Base-by-base conservation (phyloP, 2,888 invertebrate species). In the Torymus auratus region DNA sequence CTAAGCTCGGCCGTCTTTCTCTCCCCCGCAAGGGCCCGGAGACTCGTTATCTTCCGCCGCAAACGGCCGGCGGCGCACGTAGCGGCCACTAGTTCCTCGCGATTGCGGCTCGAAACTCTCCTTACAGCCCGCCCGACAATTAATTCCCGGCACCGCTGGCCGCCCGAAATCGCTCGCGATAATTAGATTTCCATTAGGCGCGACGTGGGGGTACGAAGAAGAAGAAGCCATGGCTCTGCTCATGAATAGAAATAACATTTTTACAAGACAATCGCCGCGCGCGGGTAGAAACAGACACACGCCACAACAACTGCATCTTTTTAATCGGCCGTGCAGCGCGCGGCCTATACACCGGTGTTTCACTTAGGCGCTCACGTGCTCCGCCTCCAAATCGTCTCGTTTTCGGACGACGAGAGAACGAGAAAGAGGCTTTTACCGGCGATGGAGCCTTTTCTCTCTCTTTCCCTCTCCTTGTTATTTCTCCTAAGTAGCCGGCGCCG, bases 201-300 rank as follows among this genome's bases (percentile, higher is more conserved):
- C 11, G 53, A 28, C n/a, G 20, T 2, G 72, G 53, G 13, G 14
- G 55, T n/a, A 15, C 7, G 5, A 50, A n/a, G 1, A 52, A 20
- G 12, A 12, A 61, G 23, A 61, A 41, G n/a, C 23, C 11, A n/a
- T 2, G 73, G 56, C 12, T 67, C 28, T 15, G 55, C 41, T 76
- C 76, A 76, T 76, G 76, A 76, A 76, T 76, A 76, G 76, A 76
- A 76, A 76, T 76, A 76, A 76, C 76, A 69, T 76, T 76, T 76
- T 76, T 76, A 69, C 69, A 69, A 69, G 62, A 41, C 41, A 7
- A 41, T 75, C 53, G 58, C 20, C 12, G 41, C 3, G 55, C n/a
- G 50, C 7, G 7, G 5, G 7, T 41, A 7, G 7, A 41, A 1
- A 7, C 7, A 41, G 5, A 41, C 41, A 41, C 7, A 1, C 7